These are phyloP conservation scores for Drosophila kurseongensis DNA, from an alignment of 1,140 invertebrate species.

Conservation along the genomic window DNA sequence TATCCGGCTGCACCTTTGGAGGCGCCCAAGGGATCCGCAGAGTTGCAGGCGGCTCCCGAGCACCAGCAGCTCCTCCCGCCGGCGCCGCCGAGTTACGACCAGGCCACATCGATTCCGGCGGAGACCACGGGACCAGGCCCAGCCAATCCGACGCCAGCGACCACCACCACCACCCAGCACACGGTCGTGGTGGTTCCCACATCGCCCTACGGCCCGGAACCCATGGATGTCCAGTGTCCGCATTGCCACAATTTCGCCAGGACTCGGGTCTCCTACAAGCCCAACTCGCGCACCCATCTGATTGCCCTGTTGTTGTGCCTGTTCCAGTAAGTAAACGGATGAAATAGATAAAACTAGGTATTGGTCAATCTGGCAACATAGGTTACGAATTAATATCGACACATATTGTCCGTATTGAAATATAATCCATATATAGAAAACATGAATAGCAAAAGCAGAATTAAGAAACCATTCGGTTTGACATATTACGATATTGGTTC, in stretches of 20 bases:
- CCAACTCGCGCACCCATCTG: conserved; percentile 87
- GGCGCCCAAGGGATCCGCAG: conserved; percentile 17
- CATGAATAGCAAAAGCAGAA: neutral
- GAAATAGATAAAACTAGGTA: neutral
- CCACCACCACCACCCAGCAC: conserved; percentile 25
- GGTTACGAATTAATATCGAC: too few species aligned
- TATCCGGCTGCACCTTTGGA: conserved; percentile 66
- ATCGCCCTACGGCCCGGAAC: conserved; percentile 84
- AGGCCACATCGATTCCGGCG: conserved; percentile 56
- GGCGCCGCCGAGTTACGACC: conserved; percentile 71
- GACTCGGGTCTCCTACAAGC: conserved; percentile 85
- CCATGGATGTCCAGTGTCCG: conserved; percentile 86
- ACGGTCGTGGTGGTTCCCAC: conserved; percentile 69
- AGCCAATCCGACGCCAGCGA: neutral
- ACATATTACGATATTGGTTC: neutral
- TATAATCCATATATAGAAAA: too few species aligned
- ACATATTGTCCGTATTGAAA: too few species aligned
- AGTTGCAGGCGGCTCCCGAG: conserved; percentile 22
- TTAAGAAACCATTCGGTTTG: neutral
- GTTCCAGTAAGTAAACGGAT: conserved; percentile 85
- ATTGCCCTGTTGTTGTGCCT: conserved; percentile 87
- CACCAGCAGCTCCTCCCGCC: conserved; percentile 50
- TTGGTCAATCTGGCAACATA: neutral
- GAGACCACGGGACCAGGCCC: conserved; percentile 36
- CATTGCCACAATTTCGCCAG: conserved; percentile 85